phyloP scores from a whole-genome alignment of 2,888 invertebrate species.

The Lomographa bimaculata region DNA sequence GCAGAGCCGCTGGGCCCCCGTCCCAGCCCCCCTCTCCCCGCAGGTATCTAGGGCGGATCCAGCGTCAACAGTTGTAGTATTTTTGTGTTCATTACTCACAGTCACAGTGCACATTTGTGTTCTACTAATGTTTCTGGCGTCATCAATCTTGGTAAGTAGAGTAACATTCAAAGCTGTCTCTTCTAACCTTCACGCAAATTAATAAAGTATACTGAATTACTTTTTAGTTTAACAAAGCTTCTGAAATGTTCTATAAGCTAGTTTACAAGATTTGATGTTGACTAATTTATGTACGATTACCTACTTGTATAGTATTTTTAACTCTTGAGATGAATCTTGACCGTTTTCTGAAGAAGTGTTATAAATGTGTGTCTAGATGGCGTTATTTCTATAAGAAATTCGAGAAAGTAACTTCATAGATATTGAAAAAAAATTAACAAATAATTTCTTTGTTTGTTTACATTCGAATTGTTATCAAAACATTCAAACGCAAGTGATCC shows the following conservation, averaged over 20 bases:
- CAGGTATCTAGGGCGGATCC: conserved; percentile 62
- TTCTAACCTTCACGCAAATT: conserved; percentile 15
- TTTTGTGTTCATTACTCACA: conserved; percentile 42
- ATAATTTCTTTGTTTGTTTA: no score
- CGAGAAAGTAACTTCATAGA: no score
- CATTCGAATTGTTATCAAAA: no score
- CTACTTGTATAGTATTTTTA: no score
- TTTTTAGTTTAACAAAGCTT: conserved; percentile 12
- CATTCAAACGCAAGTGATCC: no score
- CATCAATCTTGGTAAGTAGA: conserved; percentile 18
- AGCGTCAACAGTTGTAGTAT: conserved; percentile 34
- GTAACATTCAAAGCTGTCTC: conserved; percentile 9
- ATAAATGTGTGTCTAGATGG: no score
- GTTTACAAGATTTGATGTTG: conserved; percentile 2
- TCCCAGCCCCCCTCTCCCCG: conserved; percentile 74
- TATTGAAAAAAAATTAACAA: no score
- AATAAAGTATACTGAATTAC: neutral
- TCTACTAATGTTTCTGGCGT: conserved; percentile 19
- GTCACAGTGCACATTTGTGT: conserved; percentile 42
- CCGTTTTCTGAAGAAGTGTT: no score
- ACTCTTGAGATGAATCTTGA: no score
- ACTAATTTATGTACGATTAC: no score
- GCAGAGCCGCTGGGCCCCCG: conserved; percentile 76
- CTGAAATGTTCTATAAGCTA: conserved; percentile 1
- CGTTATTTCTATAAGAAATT: no score